A percentile compares a stretch with the other conserved stretches of the same genome.
These are phyloP conservation scores for Lamprologus tigripictilis DNA, from an alignment of 2,113 vertebrate species.

Conservation along the genomic window DNA sequence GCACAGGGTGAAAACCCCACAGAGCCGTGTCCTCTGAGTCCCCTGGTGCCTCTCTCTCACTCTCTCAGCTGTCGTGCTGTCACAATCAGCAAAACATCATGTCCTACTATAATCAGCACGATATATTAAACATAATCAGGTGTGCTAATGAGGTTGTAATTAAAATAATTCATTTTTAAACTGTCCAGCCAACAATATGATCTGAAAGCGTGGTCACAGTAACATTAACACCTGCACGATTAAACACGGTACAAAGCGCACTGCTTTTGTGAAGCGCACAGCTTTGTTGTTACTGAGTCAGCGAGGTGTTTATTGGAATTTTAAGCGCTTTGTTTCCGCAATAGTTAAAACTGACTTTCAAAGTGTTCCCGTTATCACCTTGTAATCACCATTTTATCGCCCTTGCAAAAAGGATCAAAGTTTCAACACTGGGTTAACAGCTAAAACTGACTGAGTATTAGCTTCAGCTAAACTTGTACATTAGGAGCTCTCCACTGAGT, in stretches of 20 bases:
- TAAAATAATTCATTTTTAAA: constrained; percentile 9
- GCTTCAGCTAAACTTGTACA: background rate
- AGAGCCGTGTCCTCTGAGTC: constrained; percentile 11
- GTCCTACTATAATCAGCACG: constrained; percentile 29
- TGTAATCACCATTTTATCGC: background rate
- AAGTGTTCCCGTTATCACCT: background rate
- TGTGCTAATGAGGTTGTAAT: constrained; percentile 37
- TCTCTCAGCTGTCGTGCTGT: background rate
- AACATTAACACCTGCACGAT: background rate
- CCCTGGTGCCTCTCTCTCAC: background rate
- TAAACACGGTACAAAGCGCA: background rate
- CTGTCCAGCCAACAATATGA: background rate
- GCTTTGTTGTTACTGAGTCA: background rate
- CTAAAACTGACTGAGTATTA: background rate
- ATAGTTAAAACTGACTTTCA: background rate
- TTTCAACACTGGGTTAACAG: background rate
- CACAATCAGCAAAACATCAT: constrained; percentile 27
- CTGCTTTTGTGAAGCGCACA: background rate
- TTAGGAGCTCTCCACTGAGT: background rate
- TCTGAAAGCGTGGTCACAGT: background rate
- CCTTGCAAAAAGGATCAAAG: background rate
- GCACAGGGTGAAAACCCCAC: constrained; percentile 8
- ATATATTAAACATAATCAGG: constrained; percentile 40
- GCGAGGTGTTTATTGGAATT: background rate
- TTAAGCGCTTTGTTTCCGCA: background rate